Percentiles rank a stretch among this genome's conserved stretches.
These are phyloP conservation scores for Anastrepha ludens DNA, from an alignment of 1,140 invertebrate genomes.

Conservation along the genomic window DNA sequence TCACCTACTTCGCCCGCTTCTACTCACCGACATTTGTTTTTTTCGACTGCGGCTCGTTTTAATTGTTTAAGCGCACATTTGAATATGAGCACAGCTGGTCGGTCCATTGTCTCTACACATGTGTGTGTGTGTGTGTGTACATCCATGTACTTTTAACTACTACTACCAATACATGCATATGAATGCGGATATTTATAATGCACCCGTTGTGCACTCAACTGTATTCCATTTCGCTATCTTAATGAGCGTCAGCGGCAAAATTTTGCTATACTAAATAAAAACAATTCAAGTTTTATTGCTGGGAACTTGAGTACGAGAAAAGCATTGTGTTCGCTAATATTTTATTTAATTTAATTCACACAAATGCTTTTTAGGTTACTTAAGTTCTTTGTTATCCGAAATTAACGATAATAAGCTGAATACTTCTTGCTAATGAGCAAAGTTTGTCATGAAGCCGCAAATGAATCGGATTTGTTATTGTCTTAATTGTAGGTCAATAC, in stretches of 20 bases:
- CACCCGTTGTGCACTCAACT: constrained; percentile 17
- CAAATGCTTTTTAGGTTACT: too few species aligned
- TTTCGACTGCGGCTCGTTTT: constrained; percentile 12
- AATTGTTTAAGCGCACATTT: constrained; percentile 22
- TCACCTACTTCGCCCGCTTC: neutral
- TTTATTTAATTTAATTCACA: too few species aligned
- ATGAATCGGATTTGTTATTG: too few species aligned
- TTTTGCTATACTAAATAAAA: neutral
- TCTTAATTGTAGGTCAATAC: too few species aligned
- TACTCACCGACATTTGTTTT: neutral
- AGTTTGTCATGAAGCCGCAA: too few species aligned
- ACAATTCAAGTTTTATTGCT: too few species aligned
- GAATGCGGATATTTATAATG: neutral
- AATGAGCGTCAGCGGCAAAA: neutral
- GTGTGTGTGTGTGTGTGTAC: neutral
- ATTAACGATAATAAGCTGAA: too few species aligned
- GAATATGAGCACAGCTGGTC: neutral
- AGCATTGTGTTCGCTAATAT: too few species aligned
- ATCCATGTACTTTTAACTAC: neutral
- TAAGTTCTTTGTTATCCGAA: too few species aligned
- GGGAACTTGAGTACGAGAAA: too few species aligned
- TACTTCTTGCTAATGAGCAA: too few species aligned
- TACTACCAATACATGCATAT: too few species aligned
- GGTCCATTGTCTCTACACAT: neutral
- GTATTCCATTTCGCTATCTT: constrained; percentile 28